Evolutionary conservation across 2,797 vertebrate genomes (phyloP).

Genomic region (Melanotaenia boesemani): DNA sequence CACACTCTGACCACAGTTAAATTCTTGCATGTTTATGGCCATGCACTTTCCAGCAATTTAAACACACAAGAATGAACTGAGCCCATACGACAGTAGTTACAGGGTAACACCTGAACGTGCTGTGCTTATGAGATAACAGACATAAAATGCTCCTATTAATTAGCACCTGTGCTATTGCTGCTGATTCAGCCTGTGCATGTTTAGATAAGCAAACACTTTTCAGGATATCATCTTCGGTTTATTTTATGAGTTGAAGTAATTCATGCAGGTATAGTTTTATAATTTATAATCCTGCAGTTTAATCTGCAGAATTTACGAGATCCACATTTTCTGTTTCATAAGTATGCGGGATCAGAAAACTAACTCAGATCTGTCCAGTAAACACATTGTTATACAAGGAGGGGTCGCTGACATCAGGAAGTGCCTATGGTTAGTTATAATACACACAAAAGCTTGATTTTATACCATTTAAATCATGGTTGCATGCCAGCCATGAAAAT

Average conservation of each 20-base stretch:
- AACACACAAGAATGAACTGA: slow-evolving; percentile 55
- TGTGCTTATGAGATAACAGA: slow-evolving; percentile 51
- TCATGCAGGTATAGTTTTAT: slow-evolving; percentile 14
- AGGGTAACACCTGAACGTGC: slow-evolving; percentile 42
- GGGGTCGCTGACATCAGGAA: background rate
- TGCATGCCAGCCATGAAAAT: no score
- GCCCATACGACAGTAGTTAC: slow-evolving; percentile 46
- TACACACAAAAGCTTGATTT: no score
- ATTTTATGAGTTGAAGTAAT: slow-evolving; percentile 5
- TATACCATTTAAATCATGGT: no score
- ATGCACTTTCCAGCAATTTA: slow-evolving; percentile 40
- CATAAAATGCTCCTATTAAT: slow-evolving; percentile 55
- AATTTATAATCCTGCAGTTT: background rate
- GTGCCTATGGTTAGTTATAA: background rate
- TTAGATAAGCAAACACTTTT: slow-evolving; percentile 14
- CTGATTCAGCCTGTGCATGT: slow-evolving; percentile 45
- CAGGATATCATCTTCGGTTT: slow-evolving; percentile 14
- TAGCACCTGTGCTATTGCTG: slow-evolving; percentile 42
- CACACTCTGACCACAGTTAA: slow-evolving; percentile 64
- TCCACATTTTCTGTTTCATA: background rate
- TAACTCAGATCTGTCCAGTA: background rate
- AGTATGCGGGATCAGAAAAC: background rate
- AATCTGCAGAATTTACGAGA: slow-evolving; percentile 7
- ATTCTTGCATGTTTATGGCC: slow-evolving; percentile 45
- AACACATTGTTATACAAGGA: background rate